Conservation (phyloP, 2,113 vertebrate species). For the Dipodomys merriami region DNA sequence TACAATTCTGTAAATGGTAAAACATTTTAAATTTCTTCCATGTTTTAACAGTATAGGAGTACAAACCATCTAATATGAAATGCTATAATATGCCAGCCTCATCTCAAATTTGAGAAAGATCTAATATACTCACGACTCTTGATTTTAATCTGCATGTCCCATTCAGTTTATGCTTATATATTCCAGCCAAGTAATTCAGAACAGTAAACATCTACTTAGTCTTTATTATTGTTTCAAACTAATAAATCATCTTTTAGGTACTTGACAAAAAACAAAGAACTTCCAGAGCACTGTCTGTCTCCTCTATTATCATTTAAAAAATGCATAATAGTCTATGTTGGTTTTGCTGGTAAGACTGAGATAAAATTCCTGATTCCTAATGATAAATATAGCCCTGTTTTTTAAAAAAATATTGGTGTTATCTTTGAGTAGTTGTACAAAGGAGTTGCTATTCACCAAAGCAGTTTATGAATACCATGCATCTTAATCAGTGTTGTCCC, state of each 20-base stretch:
- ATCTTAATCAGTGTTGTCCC: too few relatives aligned
- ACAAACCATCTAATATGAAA: conserved; percentile 7
- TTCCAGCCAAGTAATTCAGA: conserved; percentile 42
- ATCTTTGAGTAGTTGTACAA: too few relatives aligned
- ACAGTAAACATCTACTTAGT: conserved; percentile 43
- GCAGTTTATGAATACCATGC: too few relatives aligned
- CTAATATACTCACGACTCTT: background rate
- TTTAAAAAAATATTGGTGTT: background rate
- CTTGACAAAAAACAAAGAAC: conserved; percentile 13
- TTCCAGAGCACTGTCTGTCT: conserved; percentile 19
- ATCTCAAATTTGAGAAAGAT: conserved; percentile 32
- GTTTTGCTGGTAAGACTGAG: conserved; percentile 37
- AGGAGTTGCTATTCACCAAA: too few relatives aligned
- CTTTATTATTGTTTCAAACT: conserved; percentile 40
- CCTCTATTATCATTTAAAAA: conserved; percentile 19
- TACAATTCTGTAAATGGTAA: conserved; percentile 98
- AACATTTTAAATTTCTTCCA: conserved; percentile 58
- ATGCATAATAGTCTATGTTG: background rate
- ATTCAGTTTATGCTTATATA: conserved; percentile 28
- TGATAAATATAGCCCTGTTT: background rate
- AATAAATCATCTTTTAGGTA: conserved; percentile 34
- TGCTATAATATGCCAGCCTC: background rate
- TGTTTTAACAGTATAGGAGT: conserved; percentile 22
- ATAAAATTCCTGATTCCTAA: conserved; percentile 48
- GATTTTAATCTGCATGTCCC: conserved; percentile 15